Percentiles rank a stretch among this genome's conserved stretches.
phyloP scores from a whole-genome alignment of 2,888 invertebrate species.

The Phyto melanocephala region DNA sequence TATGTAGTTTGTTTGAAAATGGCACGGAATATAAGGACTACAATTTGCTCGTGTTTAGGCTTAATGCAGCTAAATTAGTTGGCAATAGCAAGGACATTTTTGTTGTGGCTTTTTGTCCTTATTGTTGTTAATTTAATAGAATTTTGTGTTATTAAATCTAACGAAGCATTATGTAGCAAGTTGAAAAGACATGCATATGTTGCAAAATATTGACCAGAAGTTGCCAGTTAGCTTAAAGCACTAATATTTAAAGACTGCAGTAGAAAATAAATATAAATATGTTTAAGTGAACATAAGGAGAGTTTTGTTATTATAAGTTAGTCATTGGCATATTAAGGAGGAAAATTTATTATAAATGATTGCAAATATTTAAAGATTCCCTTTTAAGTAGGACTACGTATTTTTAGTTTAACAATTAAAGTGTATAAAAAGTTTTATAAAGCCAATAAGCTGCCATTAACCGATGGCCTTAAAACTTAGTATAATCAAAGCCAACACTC shows the following conservation, averaged over 20 bases:
- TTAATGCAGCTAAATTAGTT: conserved; percentile 45
- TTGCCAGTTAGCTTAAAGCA: not conserved
- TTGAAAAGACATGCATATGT: not conserved
- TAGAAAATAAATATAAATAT: not conserved
- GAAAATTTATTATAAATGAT: no score
- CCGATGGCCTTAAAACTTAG: no score
- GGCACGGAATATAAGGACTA: conserved; percentile 10
- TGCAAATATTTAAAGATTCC: no score
- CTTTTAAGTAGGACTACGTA: no score
- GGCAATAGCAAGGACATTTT: not conserved
- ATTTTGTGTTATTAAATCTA: conserved; percentile 57
- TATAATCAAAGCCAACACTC: no score
- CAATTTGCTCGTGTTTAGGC: conserved; percentile 40
- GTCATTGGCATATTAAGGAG: no score
- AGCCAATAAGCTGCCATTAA: no score
- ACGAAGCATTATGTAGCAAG: conserved; percentile 10
- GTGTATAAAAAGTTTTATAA: no score
- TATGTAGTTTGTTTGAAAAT: no score
- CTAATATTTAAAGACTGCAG: not conserved
- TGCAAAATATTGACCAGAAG: not conserved
- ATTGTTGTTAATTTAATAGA: not conserved
- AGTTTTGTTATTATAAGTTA: no score
- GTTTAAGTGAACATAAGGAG: not conserved
- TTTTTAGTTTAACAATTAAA: no score
- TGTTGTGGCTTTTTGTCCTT: not conserved